These are phyloP conservation scores for Melinaea marsaeus DNA, from an alignment of 2,888 invertebrate genomes.

Conservation along the genomic window DNA sequence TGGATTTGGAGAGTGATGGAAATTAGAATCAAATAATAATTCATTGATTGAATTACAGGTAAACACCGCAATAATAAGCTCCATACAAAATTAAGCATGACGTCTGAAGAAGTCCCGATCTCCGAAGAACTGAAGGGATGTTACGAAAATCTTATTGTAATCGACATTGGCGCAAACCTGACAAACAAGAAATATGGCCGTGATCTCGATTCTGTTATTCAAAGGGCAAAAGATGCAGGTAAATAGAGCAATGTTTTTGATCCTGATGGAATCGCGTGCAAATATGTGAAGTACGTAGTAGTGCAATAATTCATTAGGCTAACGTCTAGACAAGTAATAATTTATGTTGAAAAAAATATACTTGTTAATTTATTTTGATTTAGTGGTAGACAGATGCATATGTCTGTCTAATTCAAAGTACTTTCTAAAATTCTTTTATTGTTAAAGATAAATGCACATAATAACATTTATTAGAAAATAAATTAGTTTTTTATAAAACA, in stretches of 20 bases:
- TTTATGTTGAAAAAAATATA: conserved; percentile 29
- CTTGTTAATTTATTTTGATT: conserved; percentile 24
- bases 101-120: conserved; percentile 73
- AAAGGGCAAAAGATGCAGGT: conserved; percentile 95
- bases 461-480: background rate
- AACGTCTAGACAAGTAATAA: conserved; percentile 25
- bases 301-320: conserved; percentile 27
- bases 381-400: conserved; percentile 14
- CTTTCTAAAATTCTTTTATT: conserved; percentile 7
- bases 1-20: conserved; percentile 8
- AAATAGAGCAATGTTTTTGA: conserved; percentile 14
- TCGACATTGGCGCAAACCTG: conserved; percentile 95
- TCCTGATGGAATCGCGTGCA: conserved; percentile 33
- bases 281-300: conserved; percentile 34
- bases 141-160: conserved; percentile 93
- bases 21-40: background rate
- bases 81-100: conserved; percentile 68
- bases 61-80: conserved; percentile 75
- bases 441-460: too few species aligned
- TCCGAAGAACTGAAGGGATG: conserved; percentile 84
- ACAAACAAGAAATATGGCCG: conserved; percentile 95
- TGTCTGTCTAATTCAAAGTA: conserved; percentile 12
- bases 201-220: conserved; percentile 93
- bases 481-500: background rate
- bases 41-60: conserved; percentile 46